Percentiles rank a stretch among this genome's conserved stretches.
Conservation (phyloP, 2,797 vertebrate species). For the Coregonus suidteri region DNA sequence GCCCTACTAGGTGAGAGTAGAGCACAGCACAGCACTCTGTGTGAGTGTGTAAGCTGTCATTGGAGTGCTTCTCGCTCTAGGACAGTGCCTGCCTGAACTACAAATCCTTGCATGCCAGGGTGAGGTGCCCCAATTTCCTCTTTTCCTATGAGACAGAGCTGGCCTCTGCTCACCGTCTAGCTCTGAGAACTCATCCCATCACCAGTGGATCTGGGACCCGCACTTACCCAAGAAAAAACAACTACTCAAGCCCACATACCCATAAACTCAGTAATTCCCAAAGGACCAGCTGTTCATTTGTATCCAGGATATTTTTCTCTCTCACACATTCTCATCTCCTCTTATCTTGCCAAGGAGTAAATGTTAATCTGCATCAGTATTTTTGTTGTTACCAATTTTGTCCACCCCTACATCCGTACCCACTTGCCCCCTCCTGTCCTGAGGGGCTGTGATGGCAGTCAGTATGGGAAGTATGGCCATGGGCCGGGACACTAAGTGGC, state of each 20-base stretch:
- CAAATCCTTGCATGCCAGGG: conserved; percentile 60
- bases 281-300: conserved; percentile 44
- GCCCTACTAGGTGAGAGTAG: conserved; percentile 47
- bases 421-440: background rate
- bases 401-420: background rate
- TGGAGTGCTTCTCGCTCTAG: conserved; percentile 37
- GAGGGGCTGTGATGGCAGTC: conserved; percentile 77
- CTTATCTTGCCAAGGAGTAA: conserved; percentile 25
- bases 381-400: conserved; percentile 35
- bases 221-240: conserved; percentile 61
- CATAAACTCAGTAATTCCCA: conserved; percentile 42
- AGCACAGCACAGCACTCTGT: conserved; percentile 36
- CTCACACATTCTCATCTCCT: conserved; percentile 31
- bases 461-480: conserved; percentile 90
- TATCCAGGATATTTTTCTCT: background rate
- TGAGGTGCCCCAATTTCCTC: conserved; percentile 56
- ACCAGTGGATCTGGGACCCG: conserved; percentile 60
- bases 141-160: conserved; percentile 59
- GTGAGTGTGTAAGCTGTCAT: conserved; percentile 9
- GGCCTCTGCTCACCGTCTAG: conserved; percentile 62
- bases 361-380: conserved; percentile 33
- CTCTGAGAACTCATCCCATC: conserved; percentile 42
- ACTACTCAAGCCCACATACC: conserved; percentile 27
- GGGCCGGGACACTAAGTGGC: conserved; percentile 93
- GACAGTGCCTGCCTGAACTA: conserved; percentile 30